Evolutionary conservation across 2,888 invertebrate genomes (phyloP), one percentile per base, ranked within the genome.

Genomic region (Polymixis flavicincta): DNA sequence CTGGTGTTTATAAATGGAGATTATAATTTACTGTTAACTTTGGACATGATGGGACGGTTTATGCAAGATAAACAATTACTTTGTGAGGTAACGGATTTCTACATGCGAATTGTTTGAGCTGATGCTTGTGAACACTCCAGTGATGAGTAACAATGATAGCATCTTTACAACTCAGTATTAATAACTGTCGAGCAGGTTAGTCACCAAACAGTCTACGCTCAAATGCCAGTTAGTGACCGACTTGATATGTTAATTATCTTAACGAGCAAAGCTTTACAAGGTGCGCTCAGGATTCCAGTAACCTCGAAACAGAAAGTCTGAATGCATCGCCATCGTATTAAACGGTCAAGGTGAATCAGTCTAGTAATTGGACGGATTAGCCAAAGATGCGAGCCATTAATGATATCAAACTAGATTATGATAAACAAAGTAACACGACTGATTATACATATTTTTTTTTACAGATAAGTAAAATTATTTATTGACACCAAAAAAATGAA

Each of bases 231-330:
- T 80, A 84, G 78, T 88, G 88, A 89, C 81, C 85, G 88, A 88
- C 87, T 88, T 89, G 86, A 89, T 88, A 91, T 88, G 88, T 87
- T 91, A 91, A 91, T 90, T 90, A 86, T 81, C 74, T 80, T 74
- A 80, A 74, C 78, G 71, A 84, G 87, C 85, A 85, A 82, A 82
- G 79, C 87, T 90, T 84, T 89, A 90, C 87, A 92, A 90, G 90
- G 89, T 86, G 84, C 79, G 84, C 86, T 85, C 90, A 91, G 90
- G 90, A 93, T 91, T 90, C 88, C 87, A 91, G 90, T 90, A 93
- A 93, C 94, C 94, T 95, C 93, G 93, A 92, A 93, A 93, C 91
- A 90, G 94, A 95, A 95, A 95, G 94, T 94, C 91, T 88, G 89
- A 87, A 90, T 90, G 88, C 89, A 90, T 89, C 89, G 89, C 87